A percentile compares a stretch with the other conserved stretches of the same genome.
Evolutionary conservation across 1,140 invertebrate species (phyloP).

Genomic region (Heliconius hewitsoni): DNA sequence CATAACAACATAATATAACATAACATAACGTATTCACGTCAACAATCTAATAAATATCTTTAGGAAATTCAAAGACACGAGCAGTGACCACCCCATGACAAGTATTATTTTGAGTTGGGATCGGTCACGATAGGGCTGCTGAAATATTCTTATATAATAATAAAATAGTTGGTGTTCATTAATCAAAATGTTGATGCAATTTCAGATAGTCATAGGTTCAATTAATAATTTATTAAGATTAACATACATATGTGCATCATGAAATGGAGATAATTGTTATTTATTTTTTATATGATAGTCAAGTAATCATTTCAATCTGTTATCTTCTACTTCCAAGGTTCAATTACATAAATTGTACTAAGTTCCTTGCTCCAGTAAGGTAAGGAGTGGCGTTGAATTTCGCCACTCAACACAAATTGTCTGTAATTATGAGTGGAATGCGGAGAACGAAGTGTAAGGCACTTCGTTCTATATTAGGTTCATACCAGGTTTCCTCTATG

Average conservation of each 20-base stretch:
- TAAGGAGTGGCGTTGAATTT: background rate
- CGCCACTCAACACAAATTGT: background rate
- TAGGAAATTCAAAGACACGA: constrained; percentile 53
- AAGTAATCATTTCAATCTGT: no score
- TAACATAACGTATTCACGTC: constrained; percentile 55
- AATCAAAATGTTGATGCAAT: background rate
- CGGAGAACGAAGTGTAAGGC: background rate
- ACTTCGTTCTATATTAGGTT: background rate
- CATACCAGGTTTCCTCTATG: background rate
- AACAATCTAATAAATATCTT: constrained; percentile 61
- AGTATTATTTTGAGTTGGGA: constrained; percentile 68
- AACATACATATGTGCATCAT: no score
- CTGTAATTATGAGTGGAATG: background rate
- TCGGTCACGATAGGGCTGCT: constrained; percentile 53
- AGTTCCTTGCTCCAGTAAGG: background rate
- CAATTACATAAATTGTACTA: no score
- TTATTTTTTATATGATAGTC: no score
- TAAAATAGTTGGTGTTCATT: background rate
- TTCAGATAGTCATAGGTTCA: background rate
- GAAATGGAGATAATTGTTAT: no score
- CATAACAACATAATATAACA: background rate
- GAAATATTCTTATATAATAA: background rate
- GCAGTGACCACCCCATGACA: constrained; percentile 62
- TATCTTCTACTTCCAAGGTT: no score
- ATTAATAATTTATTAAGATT: no score